These are phyloP conservation scores for Vulpes lagopus DNA, from an alignment of 2,113 vertebrate genomes.

Conservation along the genomic window DNA sequence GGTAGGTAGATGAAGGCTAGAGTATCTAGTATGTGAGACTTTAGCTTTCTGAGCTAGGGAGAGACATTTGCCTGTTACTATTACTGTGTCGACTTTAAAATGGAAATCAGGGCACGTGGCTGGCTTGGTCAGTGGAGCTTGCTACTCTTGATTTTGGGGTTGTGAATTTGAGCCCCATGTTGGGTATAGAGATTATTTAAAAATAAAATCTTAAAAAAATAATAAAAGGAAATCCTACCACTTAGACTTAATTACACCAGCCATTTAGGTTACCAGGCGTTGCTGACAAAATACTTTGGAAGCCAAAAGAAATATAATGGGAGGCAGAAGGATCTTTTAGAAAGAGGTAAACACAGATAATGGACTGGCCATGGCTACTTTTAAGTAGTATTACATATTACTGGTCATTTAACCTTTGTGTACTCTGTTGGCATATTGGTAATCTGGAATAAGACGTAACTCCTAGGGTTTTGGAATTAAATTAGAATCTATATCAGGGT, in stretches of 20 bases:
- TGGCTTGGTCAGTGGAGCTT: not conserved
- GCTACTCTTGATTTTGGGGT: not conserved
- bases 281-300: slow-evolving; percentile 9
- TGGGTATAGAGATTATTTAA: not conserved
- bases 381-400: not conserved
- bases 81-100: not conserved
- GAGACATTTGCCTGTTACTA: not conserved
- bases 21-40: not conserved
- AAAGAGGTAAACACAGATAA: not conserved
- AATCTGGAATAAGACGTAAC: not conserved
- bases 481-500: not conserved
- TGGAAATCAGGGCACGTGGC: not conserved
- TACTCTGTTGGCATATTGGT: not conserved
- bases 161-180: not conserved
- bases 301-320: not conserved
- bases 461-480: slow-evolving; percentile 13
- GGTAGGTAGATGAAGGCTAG: not conserved
- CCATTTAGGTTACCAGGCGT: not conserved
- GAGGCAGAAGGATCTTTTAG: not conserved
- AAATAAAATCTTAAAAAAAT: not conserved
- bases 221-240: not conserved
- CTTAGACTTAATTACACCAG: not conserved
- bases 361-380: not conserved
- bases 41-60: not conserved
- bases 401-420: not conserved